These are phyloP conservation scores for Anguilla marmorata DNA, from an alignment of 2,797 vertebrate species.

Conservation along the genomic window DNA sequence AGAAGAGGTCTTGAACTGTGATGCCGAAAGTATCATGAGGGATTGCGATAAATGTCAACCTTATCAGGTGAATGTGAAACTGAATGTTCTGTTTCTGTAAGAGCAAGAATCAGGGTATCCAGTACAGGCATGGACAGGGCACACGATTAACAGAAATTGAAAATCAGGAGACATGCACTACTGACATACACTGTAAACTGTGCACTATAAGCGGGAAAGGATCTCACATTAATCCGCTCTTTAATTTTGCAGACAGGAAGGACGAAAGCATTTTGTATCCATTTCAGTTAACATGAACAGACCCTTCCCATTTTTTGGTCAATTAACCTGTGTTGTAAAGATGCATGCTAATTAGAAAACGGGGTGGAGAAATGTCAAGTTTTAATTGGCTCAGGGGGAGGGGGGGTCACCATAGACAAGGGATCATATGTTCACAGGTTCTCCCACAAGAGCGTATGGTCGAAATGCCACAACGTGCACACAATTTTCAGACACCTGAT, in stretches of 20 bases:
- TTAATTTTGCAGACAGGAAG: constrained; percentile 21
- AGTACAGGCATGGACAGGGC: background rate
- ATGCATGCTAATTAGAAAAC: constrained; percentile 69
- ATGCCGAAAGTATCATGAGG: background rate
- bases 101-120: background rate
- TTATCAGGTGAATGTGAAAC: background rate
- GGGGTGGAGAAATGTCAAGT: constrained; percentile 64
- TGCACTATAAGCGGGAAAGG: background rate
- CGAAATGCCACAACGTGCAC: constrained; percentile 26
- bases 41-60: background rate
- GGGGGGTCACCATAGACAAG: constrained; percentile 55
- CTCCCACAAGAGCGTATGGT: constrained; percentile 15
- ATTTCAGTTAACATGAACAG: constrained; percentile 35
- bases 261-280: constrained; percentile 30
- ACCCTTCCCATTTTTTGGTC: constrained; percentile 53
- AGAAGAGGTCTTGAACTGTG: background rate
- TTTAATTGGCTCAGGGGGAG: constrained; percentile 68
- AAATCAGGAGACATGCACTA: background rate
- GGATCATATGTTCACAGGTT: constrained; percentile 39
- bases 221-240: constrained; percentile 28
- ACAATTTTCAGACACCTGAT: background rate
- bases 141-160: background rate
- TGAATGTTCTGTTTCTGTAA: background rate
- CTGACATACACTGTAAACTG: background rate
- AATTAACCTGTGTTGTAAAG: constrained; percentile 65